These are phyloP conservation scores for Todus mexicanus DNA, from an alignment of 2,797 vertebrate genomes.

Conservation along the genomic window DNA sequence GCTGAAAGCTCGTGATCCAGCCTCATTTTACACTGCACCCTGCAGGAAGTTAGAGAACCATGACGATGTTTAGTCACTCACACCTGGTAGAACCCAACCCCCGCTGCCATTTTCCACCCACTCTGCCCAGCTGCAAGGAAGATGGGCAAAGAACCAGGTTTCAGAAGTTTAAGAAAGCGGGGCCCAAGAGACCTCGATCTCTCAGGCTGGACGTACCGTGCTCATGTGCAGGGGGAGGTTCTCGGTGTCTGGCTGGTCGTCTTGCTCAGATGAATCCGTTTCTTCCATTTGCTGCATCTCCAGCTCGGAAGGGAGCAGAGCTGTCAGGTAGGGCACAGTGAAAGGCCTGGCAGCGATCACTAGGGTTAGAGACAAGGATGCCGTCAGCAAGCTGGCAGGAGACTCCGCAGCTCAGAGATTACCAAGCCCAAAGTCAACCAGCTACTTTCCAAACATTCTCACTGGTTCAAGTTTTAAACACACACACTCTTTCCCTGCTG, in stretches of 20 bases:
- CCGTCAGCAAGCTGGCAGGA: neutral
- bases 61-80: neutral
- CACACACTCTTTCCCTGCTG: neutral
- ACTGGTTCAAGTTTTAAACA: neutral
- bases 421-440: neutral
- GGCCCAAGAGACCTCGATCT: neutral
- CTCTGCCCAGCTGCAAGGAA: neutral
- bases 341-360: slow-evolving; percentile 92
- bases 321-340: slow-evolving; percentile 91
- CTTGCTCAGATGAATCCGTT: slow-evolving; percentile 97
- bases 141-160: neutral
- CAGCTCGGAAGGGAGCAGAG: slow-evolving; percentile 94
- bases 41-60: neutral
- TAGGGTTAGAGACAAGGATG: slow-evolving; percentile 38
- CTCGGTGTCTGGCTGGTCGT: slow-evolving; percentile 94
- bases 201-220: slow-evolving; percentile 47
- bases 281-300: slow-evolving; percentile 96
- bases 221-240: slow-evolving; percentile 84
- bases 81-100: neutral
- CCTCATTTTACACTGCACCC: neutral
- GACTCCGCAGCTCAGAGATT: neutral
- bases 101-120: neutral
- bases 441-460: neutral
- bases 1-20: neutral
- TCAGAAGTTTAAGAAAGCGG: neutral